Conservation (phyloP, 2,113 vertebrate genomes). For the Trogon melanurus region DNA sequence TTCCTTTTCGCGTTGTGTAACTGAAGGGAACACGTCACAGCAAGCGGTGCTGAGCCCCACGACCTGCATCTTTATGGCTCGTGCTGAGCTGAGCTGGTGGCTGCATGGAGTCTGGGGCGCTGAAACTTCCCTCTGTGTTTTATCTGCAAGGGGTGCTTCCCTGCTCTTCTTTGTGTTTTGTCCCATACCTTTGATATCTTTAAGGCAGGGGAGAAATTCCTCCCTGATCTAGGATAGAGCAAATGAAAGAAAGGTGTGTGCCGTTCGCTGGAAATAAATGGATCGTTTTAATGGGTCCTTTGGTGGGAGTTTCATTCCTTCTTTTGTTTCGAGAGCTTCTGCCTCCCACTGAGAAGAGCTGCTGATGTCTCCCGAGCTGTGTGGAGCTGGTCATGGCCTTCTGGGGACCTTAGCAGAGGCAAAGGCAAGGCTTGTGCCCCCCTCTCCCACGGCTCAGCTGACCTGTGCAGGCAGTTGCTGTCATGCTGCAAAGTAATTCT, state of each 20-base stretch:
- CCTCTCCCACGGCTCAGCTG: background rate
- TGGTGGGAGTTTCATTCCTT: background rate
- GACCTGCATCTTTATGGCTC: slow-evolving; percentile 41
- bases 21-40: slow-evolving; percentile 2
- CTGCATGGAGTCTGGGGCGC: slow-evolving; percentile 11
- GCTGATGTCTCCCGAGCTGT: background rate
- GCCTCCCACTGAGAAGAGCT: background rate
- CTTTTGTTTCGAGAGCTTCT: background rate
- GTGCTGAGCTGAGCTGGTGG: slow-evolving; percentile 45
- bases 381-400: background rate
- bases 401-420: rapidly evolving
- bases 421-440: background rate
- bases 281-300: background rate
- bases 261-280: background rate
- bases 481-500: background rate
- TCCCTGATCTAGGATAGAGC: background rate
- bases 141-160: slow-evolving; percentile 27
- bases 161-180: slow-evolving; percentile 55
- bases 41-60: slow-evolving; percentile 21
- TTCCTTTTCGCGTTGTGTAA: background rate
- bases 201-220: slow-evolving; percentile 45
- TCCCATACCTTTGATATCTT: slow-evolving; percentile 32
- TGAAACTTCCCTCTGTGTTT: slow-evolving; percentile 15
- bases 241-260: background rate
- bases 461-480: background rate